These are phyloP conservation scores for Orientallactaga bullata DNA, from an alignment of 2,113 vertebrate species.

Conservation along the genomic window DNA sequence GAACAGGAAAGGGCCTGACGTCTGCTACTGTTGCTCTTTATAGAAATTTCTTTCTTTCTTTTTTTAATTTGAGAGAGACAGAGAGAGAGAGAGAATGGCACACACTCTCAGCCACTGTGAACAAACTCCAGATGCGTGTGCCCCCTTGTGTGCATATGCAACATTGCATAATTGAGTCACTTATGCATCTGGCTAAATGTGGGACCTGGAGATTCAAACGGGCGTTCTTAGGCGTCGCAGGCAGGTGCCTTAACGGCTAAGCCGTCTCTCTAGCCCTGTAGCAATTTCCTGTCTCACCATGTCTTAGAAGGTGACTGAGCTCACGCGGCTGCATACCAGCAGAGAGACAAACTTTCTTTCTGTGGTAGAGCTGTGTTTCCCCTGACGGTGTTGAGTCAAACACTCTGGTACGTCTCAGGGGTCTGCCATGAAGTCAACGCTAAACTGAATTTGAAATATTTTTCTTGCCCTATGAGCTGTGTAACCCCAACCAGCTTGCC, in stretches of 20 bases:
- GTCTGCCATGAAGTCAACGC: neutral
- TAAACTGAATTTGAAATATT: neutral
- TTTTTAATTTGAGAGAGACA: no score
- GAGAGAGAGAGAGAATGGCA: no score
- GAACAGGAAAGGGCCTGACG: neutral
- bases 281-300: neutral
- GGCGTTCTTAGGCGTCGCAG: no score
- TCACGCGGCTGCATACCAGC: rapidly evolving
- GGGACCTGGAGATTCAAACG: no score
- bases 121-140: no score
- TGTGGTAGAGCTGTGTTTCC: neutral
- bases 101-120: no score
- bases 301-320: neutral
- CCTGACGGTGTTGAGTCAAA: neutral
- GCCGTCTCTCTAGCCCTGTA: no score
- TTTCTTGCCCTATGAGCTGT: neutral
- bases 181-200: no score
- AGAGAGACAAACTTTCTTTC: neutral
- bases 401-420: neutral
- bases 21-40: neutral
- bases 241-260: no score
- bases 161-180: no score
- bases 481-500: neutral
- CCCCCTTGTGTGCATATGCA: no score
- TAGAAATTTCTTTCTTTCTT: no score